These are phyloP conservation scores for Picathartes gymnocephalus DNA, from an alignment of 2,113 vertebrate genomes.

Conservation along the genomic window DNA sequence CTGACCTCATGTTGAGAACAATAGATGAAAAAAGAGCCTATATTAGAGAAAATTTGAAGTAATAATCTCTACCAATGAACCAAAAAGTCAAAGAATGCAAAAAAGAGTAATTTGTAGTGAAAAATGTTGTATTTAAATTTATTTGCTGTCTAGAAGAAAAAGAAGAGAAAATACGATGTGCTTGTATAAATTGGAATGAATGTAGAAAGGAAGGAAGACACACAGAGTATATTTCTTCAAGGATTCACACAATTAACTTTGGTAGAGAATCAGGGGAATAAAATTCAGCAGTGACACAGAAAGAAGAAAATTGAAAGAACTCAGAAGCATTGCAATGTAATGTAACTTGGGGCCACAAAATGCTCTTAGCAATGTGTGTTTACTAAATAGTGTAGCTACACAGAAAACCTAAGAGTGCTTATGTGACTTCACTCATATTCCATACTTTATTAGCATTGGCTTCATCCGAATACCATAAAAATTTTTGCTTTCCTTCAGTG, in stretches of 20 bases:
- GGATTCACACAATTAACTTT: neutral
- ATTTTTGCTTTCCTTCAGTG: neutral
- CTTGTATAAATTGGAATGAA: neutral
- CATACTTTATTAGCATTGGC: neutral
- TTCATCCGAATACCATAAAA: neutral
- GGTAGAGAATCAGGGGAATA: neutral
- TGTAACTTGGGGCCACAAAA: neutral
- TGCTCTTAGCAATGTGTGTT: fast-evolving
- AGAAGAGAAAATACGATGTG: neutral
- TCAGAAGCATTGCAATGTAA: fast-evolving
- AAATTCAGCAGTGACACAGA: neutral
- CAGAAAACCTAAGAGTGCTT: neutral
- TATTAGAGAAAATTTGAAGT: neutral
- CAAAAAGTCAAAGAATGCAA: neutral
- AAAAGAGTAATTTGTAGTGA: neutral
- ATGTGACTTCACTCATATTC: neutral
- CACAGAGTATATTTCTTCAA: neutral
- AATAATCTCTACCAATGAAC: neutral
- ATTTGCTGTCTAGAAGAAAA: neutral
- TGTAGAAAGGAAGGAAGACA: neutral
- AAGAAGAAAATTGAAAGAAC: neutral
- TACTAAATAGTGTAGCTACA: neutral
- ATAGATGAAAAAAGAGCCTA: neutral
- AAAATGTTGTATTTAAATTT: neutral
- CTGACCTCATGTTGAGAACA: neutral